Evolutionary conservation across 2,113 vertebrate species (phyloP).

Genomic region (Pandion haliaetus): DNA sequence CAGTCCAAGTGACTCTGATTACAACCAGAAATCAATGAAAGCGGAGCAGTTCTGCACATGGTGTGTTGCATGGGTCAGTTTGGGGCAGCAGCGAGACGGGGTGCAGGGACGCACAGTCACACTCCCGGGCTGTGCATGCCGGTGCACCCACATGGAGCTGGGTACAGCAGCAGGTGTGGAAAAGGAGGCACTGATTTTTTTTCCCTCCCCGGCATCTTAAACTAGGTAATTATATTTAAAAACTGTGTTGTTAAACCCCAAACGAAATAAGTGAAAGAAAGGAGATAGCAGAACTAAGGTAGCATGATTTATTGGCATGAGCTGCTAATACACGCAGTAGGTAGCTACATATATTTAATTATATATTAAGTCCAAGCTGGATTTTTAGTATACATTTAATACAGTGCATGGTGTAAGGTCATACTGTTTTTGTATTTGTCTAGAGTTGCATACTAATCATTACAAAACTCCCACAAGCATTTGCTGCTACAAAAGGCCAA

Average conservation of each 20-base stretch:
- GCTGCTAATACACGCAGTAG: neutral
- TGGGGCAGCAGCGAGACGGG: neutral
- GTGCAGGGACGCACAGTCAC: neutral
- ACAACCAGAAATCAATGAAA: neutral
- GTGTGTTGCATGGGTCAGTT: rapidly evolving
- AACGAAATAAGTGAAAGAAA: neutral
- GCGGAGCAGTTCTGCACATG: neutral
- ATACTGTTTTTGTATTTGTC: neutral
- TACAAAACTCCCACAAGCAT: neutral
- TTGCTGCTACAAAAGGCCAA: neutral
- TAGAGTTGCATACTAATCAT: neutral
- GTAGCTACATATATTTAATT: neutral
- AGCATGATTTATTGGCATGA: conserved; percentile 39
- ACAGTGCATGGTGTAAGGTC: neutral
- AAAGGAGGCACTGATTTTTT: neutral
- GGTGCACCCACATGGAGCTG: rapidly evolving
- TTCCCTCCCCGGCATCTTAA: neutral
- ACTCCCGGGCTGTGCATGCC: rapidly evolving
- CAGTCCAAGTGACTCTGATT: neutral
- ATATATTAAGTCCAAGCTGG: neutral
- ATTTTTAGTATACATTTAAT: neutral
- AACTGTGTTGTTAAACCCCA: neutral
- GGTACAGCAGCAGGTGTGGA: rapidly evolving
- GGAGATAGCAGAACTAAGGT: neutral
- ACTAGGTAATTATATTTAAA: neutral